Percentiles rank a stretch among this genome's conserved stretches.
Evolutionary conservation across 1,140 invertebrate species (phyloP).

Genomic region (Heliconius nattereri): DNA sequence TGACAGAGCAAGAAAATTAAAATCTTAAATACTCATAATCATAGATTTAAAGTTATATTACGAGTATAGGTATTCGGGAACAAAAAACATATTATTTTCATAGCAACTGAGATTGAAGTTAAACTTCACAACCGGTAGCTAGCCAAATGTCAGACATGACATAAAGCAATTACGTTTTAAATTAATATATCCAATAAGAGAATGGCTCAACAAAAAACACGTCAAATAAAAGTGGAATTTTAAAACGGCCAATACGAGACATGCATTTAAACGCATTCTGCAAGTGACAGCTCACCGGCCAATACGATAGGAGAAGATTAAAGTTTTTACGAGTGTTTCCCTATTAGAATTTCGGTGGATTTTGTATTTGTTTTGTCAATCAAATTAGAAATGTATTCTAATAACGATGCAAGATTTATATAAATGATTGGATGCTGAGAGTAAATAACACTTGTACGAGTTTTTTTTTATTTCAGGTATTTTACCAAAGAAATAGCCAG

Average conservation of each 20-base stretch:
- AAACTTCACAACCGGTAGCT: not conserved
- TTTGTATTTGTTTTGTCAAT: slow-evolving; percentile 43
- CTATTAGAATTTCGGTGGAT: slow-evolving; percentile 67
- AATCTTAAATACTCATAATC: too few relatives aligned
- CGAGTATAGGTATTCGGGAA: too few relatives aligned
- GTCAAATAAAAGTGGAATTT: slow-evolving; percentile 56
- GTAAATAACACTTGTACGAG: too few relatives aligned
- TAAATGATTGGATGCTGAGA: not conserved
- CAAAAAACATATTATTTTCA: not conserved
- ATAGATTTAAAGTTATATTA: too few relatives aligned
- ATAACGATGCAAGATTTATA: not conserved
- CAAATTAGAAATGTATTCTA: slow-evolving; percentile 13
- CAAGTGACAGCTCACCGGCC: slow-evolving; percentile 65
- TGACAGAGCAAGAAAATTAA: too few relatives aligned
- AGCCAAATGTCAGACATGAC: slow-evolving; percentile 8
- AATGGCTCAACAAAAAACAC: slow-evolving; percentile 18
- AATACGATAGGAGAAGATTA: slow-evolving; percentile 72
- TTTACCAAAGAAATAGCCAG: too few relatives aligned
- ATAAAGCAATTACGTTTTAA: slow-evolving; percentile 15
- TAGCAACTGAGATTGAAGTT: not conserved
- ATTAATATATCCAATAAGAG: slow-evolving; percentile 32
- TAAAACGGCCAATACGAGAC: slow-evolving; percentile 58
- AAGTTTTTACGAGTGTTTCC: slow-evolving; percentile 39
- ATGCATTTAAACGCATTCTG: slow-evolving; percentile 66
- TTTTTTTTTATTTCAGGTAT: too few relatives aligned